Evolutionary conservation across 1,140 invertebrate species (phyloP).

Genomic region (Lasaia peninsularis): DNA sequence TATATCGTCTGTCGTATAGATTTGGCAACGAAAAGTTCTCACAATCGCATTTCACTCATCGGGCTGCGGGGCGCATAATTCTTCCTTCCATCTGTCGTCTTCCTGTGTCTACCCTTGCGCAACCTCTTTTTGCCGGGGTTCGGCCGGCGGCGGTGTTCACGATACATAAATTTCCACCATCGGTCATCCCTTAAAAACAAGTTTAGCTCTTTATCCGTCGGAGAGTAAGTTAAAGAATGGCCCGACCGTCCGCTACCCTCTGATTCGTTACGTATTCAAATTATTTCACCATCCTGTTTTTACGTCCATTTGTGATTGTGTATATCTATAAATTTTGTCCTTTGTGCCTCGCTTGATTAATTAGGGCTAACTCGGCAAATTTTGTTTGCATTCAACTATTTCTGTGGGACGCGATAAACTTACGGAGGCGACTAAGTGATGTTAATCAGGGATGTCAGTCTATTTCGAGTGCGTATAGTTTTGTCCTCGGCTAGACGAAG

Average conservation of each 20-base stretch:
- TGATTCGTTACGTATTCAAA: slow-evolving; percentile 76
- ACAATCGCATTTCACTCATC: slow-evolving; percentile 78
- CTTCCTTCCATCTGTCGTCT: slow-evolving; percentile 70
- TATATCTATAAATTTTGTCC: slow-evolving; percentile 46
- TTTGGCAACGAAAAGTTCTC: slow-evolving; percentile 75
- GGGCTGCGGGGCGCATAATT: slow-evolving; percentile 72
- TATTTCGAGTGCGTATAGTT: slow-evolving; percentile 18
- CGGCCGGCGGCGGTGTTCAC: slow-evolving; percentile 64
- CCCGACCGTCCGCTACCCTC: slow-evolving; percentile 65
- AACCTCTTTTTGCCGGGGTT: slow-evolving; percentile 64
- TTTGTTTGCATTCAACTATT: slow-evolving; percentile 21
- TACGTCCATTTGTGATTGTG: slow-evolving; percentile 56
- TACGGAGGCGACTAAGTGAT: slow-evolving; percentile 5
- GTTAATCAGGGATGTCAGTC: slow-evolving; percentile 7
- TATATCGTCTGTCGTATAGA: slow-evolving; percentile 63
- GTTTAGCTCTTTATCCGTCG: slow-evolving; percentile 73
- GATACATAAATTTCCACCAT: slow-evolving; percentile 75
- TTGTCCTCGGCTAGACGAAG: slow-evolving; percentile 17
- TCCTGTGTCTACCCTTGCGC: slow-evolving; percentile 65
- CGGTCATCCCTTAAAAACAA: slow-evolving; percentile 76
- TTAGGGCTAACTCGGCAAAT: slow-evolving; percentile 33
- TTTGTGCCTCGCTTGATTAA: slow-evolving; percentile 56
- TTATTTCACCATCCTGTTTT: slow-evolving; percentile 72
- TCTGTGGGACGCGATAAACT: slow-evolving; percentile 6
- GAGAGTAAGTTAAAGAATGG: slow-evolving; percentile 72